A percentile compares a stretch with the other conserved stretches of the same genome.
Evolutionary conservation across 2,888 invertebrate genomes (phyloP).

Genomic region (Sinelater perroti): DNA sequence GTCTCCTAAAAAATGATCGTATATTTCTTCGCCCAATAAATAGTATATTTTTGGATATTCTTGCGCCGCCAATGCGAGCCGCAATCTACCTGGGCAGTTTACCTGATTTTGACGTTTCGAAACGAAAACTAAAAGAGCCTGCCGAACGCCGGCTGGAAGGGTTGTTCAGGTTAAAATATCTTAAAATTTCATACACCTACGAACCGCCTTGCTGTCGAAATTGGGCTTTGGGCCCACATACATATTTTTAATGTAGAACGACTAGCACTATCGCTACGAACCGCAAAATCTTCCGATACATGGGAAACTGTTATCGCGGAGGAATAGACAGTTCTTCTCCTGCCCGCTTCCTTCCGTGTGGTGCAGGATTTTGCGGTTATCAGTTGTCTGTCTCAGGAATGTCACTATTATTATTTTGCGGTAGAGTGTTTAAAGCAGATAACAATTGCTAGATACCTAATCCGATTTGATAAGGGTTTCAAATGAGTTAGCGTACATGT

Average conservation of each 20-base stretch:
- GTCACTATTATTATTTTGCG: slow-evolving; percentile 22
- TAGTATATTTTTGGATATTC: background rate
- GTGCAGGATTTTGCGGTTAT: slow-evolving; percentile 39
- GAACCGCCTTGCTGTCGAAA: background rate
- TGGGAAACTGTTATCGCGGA: slow-evolving; percentile 40
- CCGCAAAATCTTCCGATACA: slow-evolving; percentile 21
- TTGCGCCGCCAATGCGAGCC: slow-evolving; percentile 1
- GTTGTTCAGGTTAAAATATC: too few species aligned
- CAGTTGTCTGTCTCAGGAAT: slow-evolving; percentile 42
- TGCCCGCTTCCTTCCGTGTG: slow-evolving; percentile 45
- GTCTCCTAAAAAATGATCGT: background rate
- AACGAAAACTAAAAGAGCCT: slow-evolving; percentile 2
- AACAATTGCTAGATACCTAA: too few species aligned
- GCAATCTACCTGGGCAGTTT: slow-evolving; percentile 10
- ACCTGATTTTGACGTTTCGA: slow-evolving; percentile 24
- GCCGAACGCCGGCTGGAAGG: too few species aligned
- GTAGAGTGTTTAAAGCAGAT: slow-evolving; percentile 9
- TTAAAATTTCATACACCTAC: background rate
- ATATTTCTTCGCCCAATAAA: background rate
- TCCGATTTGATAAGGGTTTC: too few species aligned
- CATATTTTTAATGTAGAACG: background rate
- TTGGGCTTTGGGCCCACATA: background rate
- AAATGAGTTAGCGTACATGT: too few species aligned
- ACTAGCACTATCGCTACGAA: slow-evolving; percentile 13
- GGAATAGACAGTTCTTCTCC: slow-evolving; percentile 36